Evolutionary conservation across 2,113 vertebrate species (phyloP), one percentile per base, ranked within the genome.

Genomic region (Cyanoramphus novaezelandiae): DNA sequence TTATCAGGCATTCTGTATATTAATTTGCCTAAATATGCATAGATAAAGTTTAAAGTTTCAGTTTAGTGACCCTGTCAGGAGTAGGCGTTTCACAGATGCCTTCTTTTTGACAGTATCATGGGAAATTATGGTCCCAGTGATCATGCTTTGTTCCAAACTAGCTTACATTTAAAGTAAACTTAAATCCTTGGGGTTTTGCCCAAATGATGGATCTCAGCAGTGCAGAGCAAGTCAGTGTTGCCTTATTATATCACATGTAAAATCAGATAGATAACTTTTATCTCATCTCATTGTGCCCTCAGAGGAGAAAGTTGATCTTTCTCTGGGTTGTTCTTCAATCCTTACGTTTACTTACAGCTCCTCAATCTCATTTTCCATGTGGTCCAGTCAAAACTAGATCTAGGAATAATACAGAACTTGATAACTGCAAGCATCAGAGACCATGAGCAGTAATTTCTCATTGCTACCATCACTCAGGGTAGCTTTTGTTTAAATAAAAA

Each of bases 401-500:
- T 37, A 81, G 53, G 86, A 92, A 46, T 82, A 84, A n/a, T 21
- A 18, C 6, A 20, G 15, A 24, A 53, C 43, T 78, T 59, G 17
- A 13, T 59, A 43, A 25, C 2, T 83, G 23, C 17, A 44, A 74
- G n/a, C 15, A 2, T 91, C 47, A 33, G 63, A 86, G 78, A 60
- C 29, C 17, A 24, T 0, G 1, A 33, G 11, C 2, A 5, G 12
- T 76, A 68, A 43, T 75, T 89, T 71, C 11, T 55, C 18, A 18
- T 35, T 89, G 62, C 33, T 75, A 20, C 33, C 16, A 20, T n/a
- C 1, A 1, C 13, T 18, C 29, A 60, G 23, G 11, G 3, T 52
- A 76, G 17, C 23, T 79, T 81, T 81, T 89, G 23, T 84, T 87
- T 68, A n/a, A 82, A 47, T 55, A 65, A 90, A 87, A 82, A 12